Base-by-base conservation (phyloP, 2,797 vertebrate genomes). In the Darevskia mixta region DNA sequence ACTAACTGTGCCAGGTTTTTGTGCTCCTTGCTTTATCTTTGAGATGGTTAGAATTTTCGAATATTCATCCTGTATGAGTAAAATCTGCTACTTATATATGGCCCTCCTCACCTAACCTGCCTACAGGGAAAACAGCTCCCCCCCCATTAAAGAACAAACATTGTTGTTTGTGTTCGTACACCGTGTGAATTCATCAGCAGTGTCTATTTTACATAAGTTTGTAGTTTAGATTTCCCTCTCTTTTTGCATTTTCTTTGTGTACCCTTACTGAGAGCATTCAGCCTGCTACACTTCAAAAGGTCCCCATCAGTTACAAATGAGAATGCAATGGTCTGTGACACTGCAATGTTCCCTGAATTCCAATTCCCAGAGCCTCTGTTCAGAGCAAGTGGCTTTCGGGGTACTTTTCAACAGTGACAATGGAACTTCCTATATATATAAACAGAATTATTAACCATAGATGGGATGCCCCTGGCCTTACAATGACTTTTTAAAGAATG, bases 161-260 rank as follows among this genome's bases (percentile, higher is more conserved):
- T 9, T 1, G 87, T n/a, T 85, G 84, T 11, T 73, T 87, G 2
- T 45, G n/a, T 88, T 83, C 55, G 55, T 64, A 64, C 4, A 27
- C 78, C 17, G 4, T 13, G 82, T 8, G 58, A 85, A 25, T 29
- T 91, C 43, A 85, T 25, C 58, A 79, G 27, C 5, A 15, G n/a
- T 35, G 35, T 61, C 10, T 87, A 41, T 79, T 75, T 82, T 76
- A 76, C 72, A 55, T 64, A 72, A 73, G 55, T 79, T 71, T 86
- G 45, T 71, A 85, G 86, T 91, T 58, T 81, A 86, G 73, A 82
- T 45, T 77, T 66, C 82, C 71, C 66, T 85, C 80, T 32, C 6
- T 18, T 88, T 38, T 67, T 20, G 0, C 67, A 55, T n/a, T 9
- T 79, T 41, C 11, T 91, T 3, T 0, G 0, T 79, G 1, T 66